Conservation (phyloP, 1,140 invertebrate species). For the Bombus haemorrhoidalis region DNA sequence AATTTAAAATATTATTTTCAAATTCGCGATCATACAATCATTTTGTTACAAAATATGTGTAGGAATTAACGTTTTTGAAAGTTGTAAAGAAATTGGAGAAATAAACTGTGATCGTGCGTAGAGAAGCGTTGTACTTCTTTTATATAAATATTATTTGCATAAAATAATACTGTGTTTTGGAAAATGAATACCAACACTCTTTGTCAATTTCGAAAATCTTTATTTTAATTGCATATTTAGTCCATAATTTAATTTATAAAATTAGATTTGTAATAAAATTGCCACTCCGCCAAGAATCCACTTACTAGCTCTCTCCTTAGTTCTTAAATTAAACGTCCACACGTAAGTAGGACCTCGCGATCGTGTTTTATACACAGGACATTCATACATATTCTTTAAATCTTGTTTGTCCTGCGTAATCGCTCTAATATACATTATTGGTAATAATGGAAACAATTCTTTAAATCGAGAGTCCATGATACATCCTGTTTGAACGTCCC, state of each 20-base stretch:
- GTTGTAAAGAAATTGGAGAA: neutral
- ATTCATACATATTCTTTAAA: slow-evolving; percentile 93
- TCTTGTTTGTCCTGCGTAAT: slow-evolving; percentile 92
- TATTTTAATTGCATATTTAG: neutral
- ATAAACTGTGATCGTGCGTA: neutral
- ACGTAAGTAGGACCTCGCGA: slow-evolving; percentile 85
- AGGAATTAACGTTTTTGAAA: too few species aligned
- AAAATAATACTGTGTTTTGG: neutral
- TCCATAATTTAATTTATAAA: neutral
- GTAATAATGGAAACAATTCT: slow-evolving; percentile 86
- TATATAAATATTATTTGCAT: neutral
- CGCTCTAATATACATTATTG: slow-evolving; percentile 95
- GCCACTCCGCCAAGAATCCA: slow-evolving; percentile 97
- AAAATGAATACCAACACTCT: too few species aligned
- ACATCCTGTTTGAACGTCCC: too few species aligned
- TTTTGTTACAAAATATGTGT: neutral
- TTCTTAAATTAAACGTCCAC: slow-evolving; percentile 96
- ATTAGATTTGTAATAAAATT: slow-evolving; percentile 89
- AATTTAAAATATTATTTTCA: neutral
- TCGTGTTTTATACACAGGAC: slow-evolving; percentile 96
- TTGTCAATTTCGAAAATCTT: too few species aligned
- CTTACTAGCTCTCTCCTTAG: slow-evolving; percentile 91
- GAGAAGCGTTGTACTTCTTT: neutral
- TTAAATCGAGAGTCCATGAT: too few species aligned
- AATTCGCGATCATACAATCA: neutral